A percentile compares a stretch with the other conserved stretches of the same genome.
Conservation (phyloP, 2,888 invertebrate species). For the Philereme transversata region DNA sequence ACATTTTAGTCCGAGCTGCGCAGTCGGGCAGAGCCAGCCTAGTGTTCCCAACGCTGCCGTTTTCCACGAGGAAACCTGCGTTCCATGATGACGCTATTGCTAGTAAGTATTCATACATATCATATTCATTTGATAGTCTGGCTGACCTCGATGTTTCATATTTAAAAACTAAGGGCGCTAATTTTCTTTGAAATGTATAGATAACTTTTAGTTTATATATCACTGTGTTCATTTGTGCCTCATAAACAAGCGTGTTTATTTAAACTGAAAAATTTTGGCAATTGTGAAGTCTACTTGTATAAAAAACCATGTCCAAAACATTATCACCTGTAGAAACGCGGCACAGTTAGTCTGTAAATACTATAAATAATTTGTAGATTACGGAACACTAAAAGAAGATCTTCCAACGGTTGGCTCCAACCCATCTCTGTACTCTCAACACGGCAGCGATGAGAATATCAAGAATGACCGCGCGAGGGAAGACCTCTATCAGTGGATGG, state of each 20-base stretch:
- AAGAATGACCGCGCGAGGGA: slow-evolving; percentile 87
- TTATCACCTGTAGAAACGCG: no score
- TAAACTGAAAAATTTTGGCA: no score
- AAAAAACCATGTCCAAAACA: no score
- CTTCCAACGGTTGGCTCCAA: slow-evolving; percentile 87
- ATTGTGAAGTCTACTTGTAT: no score
- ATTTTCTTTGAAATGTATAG: no score
- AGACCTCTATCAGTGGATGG: slow-evolving; percentile 98
- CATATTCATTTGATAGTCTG: neutral
- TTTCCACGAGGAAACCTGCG: slow-evolving; percentile 80
- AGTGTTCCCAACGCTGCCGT: slow-evolving; percentile 89
- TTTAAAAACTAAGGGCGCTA: no score
- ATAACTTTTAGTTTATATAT: no score
- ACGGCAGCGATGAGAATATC: slow-evolving; percentile 77
- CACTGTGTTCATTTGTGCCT: no score
- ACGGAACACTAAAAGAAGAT: slow-evolving; percentile 89
- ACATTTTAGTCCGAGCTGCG: slow-evolving; percentile 77
- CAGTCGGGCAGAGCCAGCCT: slow-evolving; percentile 90
- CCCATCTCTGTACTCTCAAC: slow-evolving; percentile 83
- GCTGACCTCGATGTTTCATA: no score
- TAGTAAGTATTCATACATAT: slow-evolving; percentile 59
- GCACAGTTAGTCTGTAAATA: neutral
- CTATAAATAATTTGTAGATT: slow-evolving; percentile 76
- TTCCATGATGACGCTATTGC: slow-evolving; percentile 81
- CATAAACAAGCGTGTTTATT: no score